phyloP scores from a whole-genome alignment of 1,140 invertebrate species.

The Lordiphosa mommai region DNA sequence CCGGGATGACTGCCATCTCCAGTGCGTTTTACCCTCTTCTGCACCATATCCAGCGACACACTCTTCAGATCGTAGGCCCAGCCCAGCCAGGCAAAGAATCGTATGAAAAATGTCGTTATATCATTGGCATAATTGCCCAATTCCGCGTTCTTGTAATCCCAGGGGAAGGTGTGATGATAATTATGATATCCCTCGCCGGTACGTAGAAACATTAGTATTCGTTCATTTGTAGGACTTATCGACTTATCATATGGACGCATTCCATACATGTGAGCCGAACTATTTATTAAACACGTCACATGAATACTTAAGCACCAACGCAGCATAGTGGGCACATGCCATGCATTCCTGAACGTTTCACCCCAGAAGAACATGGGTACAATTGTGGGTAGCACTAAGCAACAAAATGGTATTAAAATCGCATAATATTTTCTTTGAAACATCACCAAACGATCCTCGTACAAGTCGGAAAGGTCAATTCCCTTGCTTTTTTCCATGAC shows the following conservation, averaged over 20 bases:
- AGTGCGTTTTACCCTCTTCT: conserved; percentile 80
- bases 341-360: conserved; percentile 63
- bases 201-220: conserved; percentile 80
- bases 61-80: conserved; percentile 86
- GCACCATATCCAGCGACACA: conserved; percentile 81
- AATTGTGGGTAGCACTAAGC: conserved; percentile 85
- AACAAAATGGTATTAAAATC: background rate
- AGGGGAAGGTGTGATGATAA: conserved; percentile 86
- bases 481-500: conserved; percentile 83
- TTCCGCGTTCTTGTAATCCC: conserved; percentile 84
- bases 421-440: conserved; percentile 82
- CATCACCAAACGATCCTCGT: conserved; percentile 83
- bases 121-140: conserved; percentile 4
- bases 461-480: conserved; percentile 85
- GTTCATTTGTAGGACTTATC: conserved; percentile 83
- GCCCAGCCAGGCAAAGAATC: conserved; percentile 81
- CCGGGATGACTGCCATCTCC: conserved; percentile 82
- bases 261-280: conserved; percentile 82
- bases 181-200: conserved; percentile 82
- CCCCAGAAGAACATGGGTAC: conserved; percentile 84
- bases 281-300: conserved; percentile 87
- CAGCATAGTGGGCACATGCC: conserved; percentile 67
- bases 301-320: conserved; percentile 83
- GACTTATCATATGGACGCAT: conserved; percentile 84
- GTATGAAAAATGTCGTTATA: conserved; percentile 81